Evolutionary conservation across 2,797 vertebrate genomes (phyloP).

Genomic region (Ispidina picta): DNA sequence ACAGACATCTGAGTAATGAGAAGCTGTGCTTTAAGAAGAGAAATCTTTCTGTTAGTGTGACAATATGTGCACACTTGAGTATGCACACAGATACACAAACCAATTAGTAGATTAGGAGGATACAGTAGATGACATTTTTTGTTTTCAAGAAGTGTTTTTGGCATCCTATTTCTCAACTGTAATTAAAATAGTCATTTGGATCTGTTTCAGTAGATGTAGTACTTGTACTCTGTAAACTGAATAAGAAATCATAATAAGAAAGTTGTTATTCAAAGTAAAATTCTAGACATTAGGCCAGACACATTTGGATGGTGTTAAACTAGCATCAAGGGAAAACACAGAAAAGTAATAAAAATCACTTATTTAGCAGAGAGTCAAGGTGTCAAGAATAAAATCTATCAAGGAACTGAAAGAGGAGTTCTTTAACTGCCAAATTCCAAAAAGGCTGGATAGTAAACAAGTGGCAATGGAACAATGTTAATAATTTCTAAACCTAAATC

Average conservation of each 20-base stretch:
- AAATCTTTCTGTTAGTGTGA: neutral
- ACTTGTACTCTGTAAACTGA: neutral
- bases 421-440: neutral
- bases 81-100: neutral
- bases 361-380: neutral
- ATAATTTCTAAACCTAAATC: neutral
- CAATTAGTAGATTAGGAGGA: neutral
- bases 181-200: constrained; percentile 21
- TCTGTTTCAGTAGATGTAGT: neutral
- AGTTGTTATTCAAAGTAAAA: neutral
- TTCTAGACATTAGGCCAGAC: neutral
- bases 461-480: neutral
- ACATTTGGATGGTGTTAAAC: neutral
- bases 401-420: neutral
- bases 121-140: neutral
- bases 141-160: neutral
- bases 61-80: neutral
- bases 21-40: neutral
- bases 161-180: neutral
- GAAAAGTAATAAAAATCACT: neutral
- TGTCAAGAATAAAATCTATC: neutral
- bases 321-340: neutral
- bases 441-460: neutral
- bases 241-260: neutral
- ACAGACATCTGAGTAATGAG: neutral